These are phyloP conservation scores for Hemicordylus capensis DNA, from an alignment of 2,113 vertebrate genomes.

Conservation along the genomic window DNA sequence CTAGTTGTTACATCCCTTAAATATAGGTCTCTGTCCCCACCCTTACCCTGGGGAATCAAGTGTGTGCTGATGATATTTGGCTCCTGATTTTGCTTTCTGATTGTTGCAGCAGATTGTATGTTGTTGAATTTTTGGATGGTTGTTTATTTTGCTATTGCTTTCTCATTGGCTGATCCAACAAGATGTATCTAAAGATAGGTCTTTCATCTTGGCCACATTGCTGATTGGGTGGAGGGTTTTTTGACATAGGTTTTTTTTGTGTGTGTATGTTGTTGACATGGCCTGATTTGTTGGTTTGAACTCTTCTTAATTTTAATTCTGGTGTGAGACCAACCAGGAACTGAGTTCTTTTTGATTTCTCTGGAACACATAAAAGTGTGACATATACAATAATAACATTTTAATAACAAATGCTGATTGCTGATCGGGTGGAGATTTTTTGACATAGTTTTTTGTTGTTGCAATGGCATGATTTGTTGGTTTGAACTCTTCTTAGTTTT, in stretches of 20 bases:
- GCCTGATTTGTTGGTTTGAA: constrained; percentile 1
- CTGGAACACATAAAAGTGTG: not conserved
- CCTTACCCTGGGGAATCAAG: not conserved
- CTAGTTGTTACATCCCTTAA: not conserved
- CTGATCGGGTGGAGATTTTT: not conserved
- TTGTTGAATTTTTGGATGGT: not conserved
- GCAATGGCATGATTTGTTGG: constrained; percentile 2
- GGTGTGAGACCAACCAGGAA: not conserved
- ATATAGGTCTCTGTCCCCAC: not conserved
- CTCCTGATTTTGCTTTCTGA: not conserved
- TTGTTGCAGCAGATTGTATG: not conserved
- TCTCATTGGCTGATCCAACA: not conserved
- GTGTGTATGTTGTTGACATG: not conserved
- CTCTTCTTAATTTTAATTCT: constrained; percentile 5
- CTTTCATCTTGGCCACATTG: not conserved
- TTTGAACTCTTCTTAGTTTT: constrained; percentile 2
- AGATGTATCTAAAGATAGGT: not conserved
- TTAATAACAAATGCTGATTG: not conserved
- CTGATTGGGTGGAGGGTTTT: constrained; percentile 14
- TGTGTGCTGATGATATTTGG: not conserved
- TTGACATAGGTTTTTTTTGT: too few species aligned
- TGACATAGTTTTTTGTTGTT: not conserved
- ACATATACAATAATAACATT: constrained; percentile 4
- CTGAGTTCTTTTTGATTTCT: not conserved
- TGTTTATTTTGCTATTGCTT: not conserved